These are phyloP conservation scores for Chrysomallon squamiferum DNA, from an alignment of 1,140 invertebrate species.

Conservation along the genomic window DNA sequence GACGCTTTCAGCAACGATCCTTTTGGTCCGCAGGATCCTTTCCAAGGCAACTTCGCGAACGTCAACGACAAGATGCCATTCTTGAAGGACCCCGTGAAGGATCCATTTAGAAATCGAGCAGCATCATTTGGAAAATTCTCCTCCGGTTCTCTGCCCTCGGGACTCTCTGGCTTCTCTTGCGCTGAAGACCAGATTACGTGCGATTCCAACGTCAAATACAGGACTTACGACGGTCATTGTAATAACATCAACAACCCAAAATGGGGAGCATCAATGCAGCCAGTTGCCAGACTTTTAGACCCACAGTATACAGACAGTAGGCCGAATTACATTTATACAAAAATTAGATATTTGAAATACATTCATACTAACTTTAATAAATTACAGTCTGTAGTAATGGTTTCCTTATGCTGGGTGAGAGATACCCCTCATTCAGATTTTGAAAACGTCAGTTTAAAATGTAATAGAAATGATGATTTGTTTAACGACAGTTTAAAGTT, in stretches of 20 bases:
- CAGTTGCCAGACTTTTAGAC: slow-evolving; percentile 74
- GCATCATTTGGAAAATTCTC: too few relatives aligned
- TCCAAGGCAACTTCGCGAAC: not conserved
- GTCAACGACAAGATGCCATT: not conserved
- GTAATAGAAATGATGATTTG: too few relatives aligned
- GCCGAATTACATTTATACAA: not conserved
- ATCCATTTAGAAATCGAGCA: too few relatives aligned
- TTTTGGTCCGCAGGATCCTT: not conserved
- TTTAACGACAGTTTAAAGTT: too few relatives aligned
- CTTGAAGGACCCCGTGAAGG: not conserved
- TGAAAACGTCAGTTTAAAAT: too few relatives aligned
- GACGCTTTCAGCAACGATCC: not conserved
- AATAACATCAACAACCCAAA: slow-evolving; percentile 84
- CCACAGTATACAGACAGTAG: not conserved
- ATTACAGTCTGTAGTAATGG: too few relatives aligned
- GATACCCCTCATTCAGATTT: too few relatives aligned
- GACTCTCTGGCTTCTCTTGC: not conserved
- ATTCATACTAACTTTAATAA: too few relatives aligned
- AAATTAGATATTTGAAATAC: too few relatives aligned
- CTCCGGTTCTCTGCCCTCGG: not conserved
- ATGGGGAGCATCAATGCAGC: slow-evolving; percentile 80
- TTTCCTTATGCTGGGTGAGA: too few relatives aligned
- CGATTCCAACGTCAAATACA: slow-evolving; percentile 16
- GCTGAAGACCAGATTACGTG: slow-evolving; percentile 13
- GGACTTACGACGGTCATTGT: slow-evolving; percentile 77